A percentile compares a stretch with the other conserved stretches of the same genome.
These are phyloP conservation scores for Pithys albifrons DNA, from an alignment of 2,113 vertebrate species.

Conservation along the genomic window DNA sequence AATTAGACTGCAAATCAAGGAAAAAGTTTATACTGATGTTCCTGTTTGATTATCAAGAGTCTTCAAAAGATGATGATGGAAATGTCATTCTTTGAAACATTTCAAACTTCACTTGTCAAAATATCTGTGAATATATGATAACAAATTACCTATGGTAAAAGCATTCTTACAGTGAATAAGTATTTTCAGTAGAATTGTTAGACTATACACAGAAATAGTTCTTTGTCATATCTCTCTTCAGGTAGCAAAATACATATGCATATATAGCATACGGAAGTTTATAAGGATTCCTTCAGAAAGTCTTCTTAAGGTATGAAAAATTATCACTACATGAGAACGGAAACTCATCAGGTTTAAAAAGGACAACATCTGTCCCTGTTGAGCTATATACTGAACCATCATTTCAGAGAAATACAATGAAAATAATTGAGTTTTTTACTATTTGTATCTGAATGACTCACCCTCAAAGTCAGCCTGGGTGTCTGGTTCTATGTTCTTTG, in stretches of 20 bases:
- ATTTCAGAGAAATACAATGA: not conserved
- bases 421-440: slow-evolving; percentile 16
- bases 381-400: not conserved
- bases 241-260: not conserved
- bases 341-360: not conserved
- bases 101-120: not conserved
- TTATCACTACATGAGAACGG: not conserved
- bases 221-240: not conserved
- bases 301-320: not conserved
- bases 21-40: not conserved
- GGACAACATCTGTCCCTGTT: not conserved
- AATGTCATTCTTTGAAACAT: not conserved
- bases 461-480: not conserved
- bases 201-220: not conserved
- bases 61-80: not conserved
- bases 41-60: not conserved
- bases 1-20: not conserved
- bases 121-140: not conserved
- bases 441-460: slow-evolving; percentile 8
- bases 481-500: not conserved
- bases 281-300: not conserved
- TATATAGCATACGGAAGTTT: not conserved
- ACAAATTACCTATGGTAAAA: not conserved
- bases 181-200: not conserved
- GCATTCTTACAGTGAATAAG: not conserved